These are phyloP conservation scores for Scartelaos histophorus DNA, from an alignment of 2,113 vertebrate species.

Conservation along the genomic window DNA sequence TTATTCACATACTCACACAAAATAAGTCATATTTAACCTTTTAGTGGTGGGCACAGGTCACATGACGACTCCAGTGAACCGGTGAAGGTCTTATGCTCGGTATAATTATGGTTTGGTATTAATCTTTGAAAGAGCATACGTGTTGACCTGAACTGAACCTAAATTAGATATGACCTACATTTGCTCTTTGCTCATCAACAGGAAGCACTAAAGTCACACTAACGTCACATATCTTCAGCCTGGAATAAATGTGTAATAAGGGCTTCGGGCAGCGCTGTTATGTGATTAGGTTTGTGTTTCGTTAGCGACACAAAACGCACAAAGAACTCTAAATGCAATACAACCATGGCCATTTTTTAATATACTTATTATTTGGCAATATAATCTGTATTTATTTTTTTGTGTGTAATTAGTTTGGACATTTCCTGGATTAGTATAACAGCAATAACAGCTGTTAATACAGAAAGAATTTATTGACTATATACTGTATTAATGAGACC, in stretches of 20 bases:
- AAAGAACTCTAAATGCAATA: not conserved
- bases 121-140: not conserved
- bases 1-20: too few species aligned
- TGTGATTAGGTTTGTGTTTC: not conserved
- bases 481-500: too few species aligned
- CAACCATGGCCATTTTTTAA: not conserved
- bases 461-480: too few species aligned
- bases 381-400: too few species aligned
- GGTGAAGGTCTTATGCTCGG: not conserved
- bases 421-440: not conserved
- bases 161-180: not conserved
- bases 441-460: too few species aligned
- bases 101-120: not conserved
- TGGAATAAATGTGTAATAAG: not conserved
- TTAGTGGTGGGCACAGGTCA: not conserved
- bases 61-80: not conserved
- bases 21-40: too few species aligned
- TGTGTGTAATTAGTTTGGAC: not conserved
- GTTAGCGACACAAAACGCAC: not conserved
- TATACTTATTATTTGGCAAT: not conserved
- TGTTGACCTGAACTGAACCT: not conserved
- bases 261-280: not conserved
- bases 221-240: not conserved
- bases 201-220: not conserved
- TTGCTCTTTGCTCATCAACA: not conserved